Percentiles rank a stretch among this genome's conserved stretches.
Evolutionary conservation across 1,140 invertebrate species (phyloP).

Genomic region (Achatina immaculata): DNA sequence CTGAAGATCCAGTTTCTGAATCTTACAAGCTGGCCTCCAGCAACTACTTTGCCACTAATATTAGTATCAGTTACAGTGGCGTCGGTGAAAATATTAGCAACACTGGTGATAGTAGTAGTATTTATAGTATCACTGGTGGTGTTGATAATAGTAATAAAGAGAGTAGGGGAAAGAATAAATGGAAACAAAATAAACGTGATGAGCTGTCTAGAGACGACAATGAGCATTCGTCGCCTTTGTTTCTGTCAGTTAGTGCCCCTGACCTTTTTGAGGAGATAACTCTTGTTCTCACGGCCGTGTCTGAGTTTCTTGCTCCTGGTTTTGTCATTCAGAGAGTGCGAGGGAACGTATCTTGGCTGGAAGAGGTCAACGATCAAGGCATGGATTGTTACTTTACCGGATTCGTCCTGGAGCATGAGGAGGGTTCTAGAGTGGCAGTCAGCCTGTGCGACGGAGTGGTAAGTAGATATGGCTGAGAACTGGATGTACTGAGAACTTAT

Average conservation of each 20-base stretch:
- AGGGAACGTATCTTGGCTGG: conserved; percentile 49
- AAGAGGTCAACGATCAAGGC: conserved; percentile 38
- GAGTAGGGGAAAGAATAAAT: neutral
- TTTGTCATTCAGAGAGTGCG: conserved; percentile 50
- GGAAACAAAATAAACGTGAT: neutral
- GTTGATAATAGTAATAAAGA: conserved; percentile 4
- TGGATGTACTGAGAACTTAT: neutral
- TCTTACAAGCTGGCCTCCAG: neutral
- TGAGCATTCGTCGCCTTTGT: neutral
- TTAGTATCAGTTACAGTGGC: too few species aligned
- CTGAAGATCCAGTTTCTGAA: neutral
- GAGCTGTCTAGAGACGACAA: neutral
- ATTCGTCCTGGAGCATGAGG: conserved; percentile 77
- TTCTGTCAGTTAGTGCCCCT: conserved; percentile 26
- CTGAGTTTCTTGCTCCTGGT: conserved; percentile 51
- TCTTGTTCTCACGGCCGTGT: conserved; percentile 22
- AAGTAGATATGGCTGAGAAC: conserved; percentile 72
- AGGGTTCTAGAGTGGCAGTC: conserved; percentile 77
- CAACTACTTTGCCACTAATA: too few species aligned
- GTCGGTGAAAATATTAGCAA: neutral
- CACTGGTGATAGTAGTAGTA: neutral
- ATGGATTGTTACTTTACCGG: conserved; percentile 80
- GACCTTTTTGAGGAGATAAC: conserved; percentile 34
- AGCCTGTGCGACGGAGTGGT: conserved; percentile 85
- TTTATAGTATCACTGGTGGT: neutral